These are phyloP conservation scores for Amphiura filiformis DNA, from an alignment of 35 echinoderm and acorn worm genomes.

Conservation along the genomic window DNA sequence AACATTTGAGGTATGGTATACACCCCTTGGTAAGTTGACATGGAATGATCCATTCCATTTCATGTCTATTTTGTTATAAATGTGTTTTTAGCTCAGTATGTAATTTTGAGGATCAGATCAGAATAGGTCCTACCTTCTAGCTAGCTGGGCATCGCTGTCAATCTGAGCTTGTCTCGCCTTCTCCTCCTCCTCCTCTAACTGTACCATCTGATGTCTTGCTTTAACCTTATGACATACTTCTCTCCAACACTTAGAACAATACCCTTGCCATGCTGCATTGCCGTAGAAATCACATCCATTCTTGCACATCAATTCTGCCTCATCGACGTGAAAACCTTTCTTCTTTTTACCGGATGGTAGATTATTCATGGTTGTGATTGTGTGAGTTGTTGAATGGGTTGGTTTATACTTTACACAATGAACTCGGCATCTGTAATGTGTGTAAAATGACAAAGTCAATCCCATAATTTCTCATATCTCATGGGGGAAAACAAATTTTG, in stretches of 20 bases:
- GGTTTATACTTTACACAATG: background rate
- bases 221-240: constrained; percentile 58
- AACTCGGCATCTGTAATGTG: background rate
- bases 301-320: constrained; percentile 81
- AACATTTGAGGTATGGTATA: too few species aligned
- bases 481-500: too few species aligned
- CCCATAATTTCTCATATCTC: too few species aligned
- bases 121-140: constrained; percentile 66
- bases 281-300: constrained; percentile 98
- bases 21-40: too few species aligned
- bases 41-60: too few species aligned
- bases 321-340: constrained; percentile 81
- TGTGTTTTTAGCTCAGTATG: too few species aligned
- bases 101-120: too few species aligned
- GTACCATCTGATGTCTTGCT: background rate
- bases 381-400: background rate
- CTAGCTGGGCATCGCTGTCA: constrained; percentile 73
- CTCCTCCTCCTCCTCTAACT: constrained; percentile 12
- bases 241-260: constrained; percentile 90
- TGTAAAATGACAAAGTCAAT: background rate
- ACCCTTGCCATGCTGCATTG: constrained; percentile 82
- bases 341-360: constrained; percentile 48
- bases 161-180: constrained; percentile 58
- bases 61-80: too few species aligned
- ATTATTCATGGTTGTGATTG: background rate